phyloP scores from a whole-genome alignment of 2,797 vertebrate species.

The Sebastes diaconus region DNA sequence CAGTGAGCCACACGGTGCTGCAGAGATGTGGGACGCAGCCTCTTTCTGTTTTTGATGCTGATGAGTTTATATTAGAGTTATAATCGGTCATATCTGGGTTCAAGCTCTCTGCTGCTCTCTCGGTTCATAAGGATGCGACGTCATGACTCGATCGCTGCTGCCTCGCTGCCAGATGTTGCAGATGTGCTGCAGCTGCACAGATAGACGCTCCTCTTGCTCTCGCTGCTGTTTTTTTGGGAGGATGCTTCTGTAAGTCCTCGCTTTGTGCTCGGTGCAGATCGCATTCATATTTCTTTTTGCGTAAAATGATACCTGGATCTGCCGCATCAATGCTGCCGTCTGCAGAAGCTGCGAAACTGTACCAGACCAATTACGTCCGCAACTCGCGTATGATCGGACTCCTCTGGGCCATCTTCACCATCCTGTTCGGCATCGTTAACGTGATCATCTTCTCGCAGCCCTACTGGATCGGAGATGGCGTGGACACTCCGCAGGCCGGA shows the following conservation, averaged over 20 bases:
- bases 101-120: constrained; percentile 6
- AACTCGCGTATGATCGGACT: constrained; percentile 97
- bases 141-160: constrained; percentile 70
- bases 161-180: constrained; percentile 62
- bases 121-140: constrained; percentile 55
- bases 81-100: constrained; percentile 21
- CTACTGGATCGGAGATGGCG: constrained; percentile 96
- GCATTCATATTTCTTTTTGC: constrained; percentile 46
- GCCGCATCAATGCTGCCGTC: constrained; percentile 93
- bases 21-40: constrained; percentile 56
- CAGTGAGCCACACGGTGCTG: constrained; percentile 44
- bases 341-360: constrained; percentile 94
- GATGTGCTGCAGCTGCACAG: constrained; percentile 44
- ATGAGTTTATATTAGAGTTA: constrained; percentile 28
- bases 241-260: constrained; percentile 31
- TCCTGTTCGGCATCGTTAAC: constrained; percentile 95
- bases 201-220: constrained; percentile 12
- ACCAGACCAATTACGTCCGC: constrained; percentile 95
- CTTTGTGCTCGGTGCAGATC: constrained; percentile 31
- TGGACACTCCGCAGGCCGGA: constrained; percentile 94
- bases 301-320: constrained; percentile 82
- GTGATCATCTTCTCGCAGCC: constrained; percentile 97
- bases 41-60: constrained; percentile 2
- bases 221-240: background rate
- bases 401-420: constrained; percentile 97